Percentiles rank a stretch among this genome's conserved stretches.
Conservation (phyloP, 1,140 invertebrate genomes). For the Lineus longissimus region DNA sequence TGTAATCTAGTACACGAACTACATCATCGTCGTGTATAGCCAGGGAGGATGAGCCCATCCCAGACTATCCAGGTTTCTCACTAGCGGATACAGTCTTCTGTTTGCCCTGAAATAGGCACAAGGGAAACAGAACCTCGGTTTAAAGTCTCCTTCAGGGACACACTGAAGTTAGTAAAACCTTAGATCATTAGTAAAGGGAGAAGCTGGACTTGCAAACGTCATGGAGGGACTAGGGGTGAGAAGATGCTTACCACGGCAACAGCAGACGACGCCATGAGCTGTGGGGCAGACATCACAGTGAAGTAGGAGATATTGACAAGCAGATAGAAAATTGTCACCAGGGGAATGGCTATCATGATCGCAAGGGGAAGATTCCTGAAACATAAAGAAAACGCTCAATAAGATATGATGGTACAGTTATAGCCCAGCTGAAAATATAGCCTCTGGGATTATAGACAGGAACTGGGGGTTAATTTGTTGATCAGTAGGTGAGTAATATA, state of each 20-base stretch:
- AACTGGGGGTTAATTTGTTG: no score
- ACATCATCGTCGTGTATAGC: neutral
- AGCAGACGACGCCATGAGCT: constrained; percentile 69
- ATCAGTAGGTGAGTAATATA: neutral
- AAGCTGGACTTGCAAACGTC: no score
- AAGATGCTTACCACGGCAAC: constrained; percentile 76
- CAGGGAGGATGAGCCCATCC: no score
- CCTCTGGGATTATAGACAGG: no score
- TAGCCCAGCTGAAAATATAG: neutral
- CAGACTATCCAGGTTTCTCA: no score
- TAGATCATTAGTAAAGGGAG: no score
- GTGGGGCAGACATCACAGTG: constrained; percentile 53
- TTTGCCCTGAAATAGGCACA: no score
- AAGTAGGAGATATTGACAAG: constrained; percentile 57
- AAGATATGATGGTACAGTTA: neutral
- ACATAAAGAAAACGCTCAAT: constrained; percentile 9
- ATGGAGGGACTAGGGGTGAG: no score
- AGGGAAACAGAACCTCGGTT: no score
- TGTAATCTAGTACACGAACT: neutral
- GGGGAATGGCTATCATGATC: constrained; percentile 53
- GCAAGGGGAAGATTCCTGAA: constrained; percentile 56
- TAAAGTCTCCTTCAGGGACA: no score
- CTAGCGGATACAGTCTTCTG: no score
- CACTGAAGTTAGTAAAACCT: no score
- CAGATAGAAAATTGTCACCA: constrained; percentile 55